Conservation (phyloP, 92 coral and sea anemone genomes). For the Heteractis magnifica region DNA sequence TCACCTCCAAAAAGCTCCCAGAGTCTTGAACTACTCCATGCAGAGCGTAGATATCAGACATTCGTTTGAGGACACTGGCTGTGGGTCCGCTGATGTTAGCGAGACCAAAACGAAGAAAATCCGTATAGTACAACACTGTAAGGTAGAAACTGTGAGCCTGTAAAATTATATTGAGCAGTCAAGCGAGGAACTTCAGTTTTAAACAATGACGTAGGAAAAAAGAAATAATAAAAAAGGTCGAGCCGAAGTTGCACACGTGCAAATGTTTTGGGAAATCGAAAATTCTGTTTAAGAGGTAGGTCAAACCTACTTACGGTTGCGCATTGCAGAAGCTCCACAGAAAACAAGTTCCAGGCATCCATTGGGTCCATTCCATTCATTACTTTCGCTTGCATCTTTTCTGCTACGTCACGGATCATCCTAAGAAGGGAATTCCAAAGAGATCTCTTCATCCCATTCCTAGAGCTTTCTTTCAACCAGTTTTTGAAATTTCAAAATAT, state of each 20-base stretch:
- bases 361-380: constrained; percentile 67
- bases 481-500: no score
- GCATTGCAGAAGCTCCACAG: constrained; percentile 73
- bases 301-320: constrained; percentile 62
- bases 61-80: constrained; percentile 50
- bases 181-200: no score
- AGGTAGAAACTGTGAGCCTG: constrained; percentile 77
- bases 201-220: no score
- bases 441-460: neutral
- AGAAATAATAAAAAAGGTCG: no score
- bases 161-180: neutral
- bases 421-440: constrained; percentile 28
- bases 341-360: constrained; percentile 79
- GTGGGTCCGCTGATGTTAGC: constrained; percentile 47
- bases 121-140: constrained; percentile 46
- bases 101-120: constrained; percentile 47
- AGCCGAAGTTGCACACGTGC: no score
- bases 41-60: constrained; percentile 67
- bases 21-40: constrained; percentile 68
- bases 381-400: constrained; percentile 60
- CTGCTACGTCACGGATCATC: constrained; percentile 53
- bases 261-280: neutral
- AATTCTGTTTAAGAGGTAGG: neutral
- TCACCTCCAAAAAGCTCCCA: constrained; percentile 84
- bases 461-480: no score